A percentile compares a stretch with the other conserved stretches of the same genome.
Conservation (phyloP, 1,140 invertebrate species). For the Penaeus vannamei region DNA sequence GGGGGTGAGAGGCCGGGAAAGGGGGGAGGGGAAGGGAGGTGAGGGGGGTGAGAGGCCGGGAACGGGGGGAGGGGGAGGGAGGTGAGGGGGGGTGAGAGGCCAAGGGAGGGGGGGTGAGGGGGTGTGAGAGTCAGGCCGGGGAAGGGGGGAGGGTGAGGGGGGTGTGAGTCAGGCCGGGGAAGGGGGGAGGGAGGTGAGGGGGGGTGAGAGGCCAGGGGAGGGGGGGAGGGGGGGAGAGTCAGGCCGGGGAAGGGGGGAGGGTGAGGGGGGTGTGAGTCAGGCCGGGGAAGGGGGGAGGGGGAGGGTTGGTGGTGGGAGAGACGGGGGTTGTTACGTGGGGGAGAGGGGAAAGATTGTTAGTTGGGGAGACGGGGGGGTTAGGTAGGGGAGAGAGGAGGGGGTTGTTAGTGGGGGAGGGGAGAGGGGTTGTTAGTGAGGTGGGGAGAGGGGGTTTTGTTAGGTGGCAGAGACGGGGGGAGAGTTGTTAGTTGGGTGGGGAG, state of each 20-base stretch:
- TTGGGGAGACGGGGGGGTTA: neutral
- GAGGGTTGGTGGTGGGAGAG: neutral
- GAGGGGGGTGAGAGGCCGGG: neutral
- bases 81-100: too few species aligned
- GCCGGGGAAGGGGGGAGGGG: slow-evolving; percentile 44
- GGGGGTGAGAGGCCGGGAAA: neutral
- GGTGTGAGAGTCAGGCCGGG: neutral
- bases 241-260: too few species aligned
- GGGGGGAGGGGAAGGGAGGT: neutral
- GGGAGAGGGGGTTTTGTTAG: neutral
- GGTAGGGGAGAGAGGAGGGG: neutral
- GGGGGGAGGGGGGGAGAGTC: neutral
- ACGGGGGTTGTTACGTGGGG: neutral
- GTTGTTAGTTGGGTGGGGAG: neutral
- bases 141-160: neutral
- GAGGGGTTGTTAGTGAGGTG: neutral
- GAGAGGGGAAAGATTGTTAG: neutral
- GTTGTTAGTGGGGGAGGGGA: too few species aligned
- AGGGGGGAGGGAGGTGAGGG: neutral
- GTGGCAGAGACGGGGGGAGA: neutral
- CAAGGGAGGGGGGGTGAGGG: neutral
- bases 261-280: too few species aligned
- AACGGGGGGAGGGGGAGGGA: too few species aligned
- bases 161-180: neutral
- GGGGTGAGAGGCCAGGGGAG: neutral